Conservation (phyloP, 2,797 vertebrate species). For the Hemibagrus guttatus region DNA sequence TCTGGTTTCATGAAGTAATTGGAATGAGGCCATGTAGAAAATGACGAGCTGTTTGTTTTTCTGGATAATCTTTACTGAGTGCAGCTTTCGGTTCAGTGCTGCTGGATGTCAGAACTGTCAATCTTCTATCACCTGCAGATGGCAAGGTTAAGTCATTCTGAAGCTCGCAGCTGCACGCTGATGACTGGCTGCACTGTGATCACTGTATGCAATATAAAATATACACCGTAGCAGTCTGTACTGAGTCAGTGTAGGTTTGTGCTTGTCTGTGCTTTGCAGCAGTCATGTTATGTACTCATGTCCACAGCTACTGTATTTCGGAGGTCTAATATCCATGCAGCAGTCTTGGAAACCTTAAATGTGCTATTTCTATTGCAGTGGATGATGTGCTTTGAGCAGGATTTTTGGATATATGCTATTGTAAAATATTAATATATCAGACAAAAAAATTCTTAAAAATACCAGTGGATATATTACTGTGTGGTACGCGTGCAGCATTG, state of each 20-base stretch:
- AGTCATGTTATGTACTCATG: not conserved
- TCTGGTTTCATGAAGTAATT: not conserved
- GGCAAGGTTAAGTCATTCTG: conserved; percentile 44
- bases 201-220: conserved; percentile 18
- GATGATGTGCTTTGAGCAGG: not conserved
- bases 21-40: conserved; percentile 27
- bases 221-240: not conserved
- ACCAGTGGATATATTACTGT: not conserved
- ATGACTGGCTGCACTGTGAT: conserved; percentile 4
- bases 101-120: conserved; percentile 52
- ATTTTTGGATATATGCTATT: not conserved
- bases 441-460: not conserved
- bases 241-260: not conserved
- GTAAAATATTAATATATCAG: not conserved
- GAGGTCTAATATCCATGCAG: not conserved
- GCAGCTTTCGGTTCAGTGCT: conserved; percentile 44
- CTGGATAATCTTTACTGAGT: conserved; percentile 42
- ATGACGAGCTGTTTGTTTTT: conserved; percentile 17
- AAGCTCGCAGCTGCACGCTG: conserved; percentile 33
- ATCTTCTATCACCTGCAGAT: conserved; percentile 37
- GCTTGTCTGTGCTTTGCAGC: not conserved
- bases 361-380: not conserved
- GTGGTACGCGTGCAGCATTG: not conserved
- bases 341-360: not conserved
- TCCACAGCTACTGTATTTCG: not conserved